Evolutionary conservation across 2,797 vertebrate species (phyloP), one percentile per base, ranked within the genome.

Genomic region (Oreortyx pictus): DNA sequence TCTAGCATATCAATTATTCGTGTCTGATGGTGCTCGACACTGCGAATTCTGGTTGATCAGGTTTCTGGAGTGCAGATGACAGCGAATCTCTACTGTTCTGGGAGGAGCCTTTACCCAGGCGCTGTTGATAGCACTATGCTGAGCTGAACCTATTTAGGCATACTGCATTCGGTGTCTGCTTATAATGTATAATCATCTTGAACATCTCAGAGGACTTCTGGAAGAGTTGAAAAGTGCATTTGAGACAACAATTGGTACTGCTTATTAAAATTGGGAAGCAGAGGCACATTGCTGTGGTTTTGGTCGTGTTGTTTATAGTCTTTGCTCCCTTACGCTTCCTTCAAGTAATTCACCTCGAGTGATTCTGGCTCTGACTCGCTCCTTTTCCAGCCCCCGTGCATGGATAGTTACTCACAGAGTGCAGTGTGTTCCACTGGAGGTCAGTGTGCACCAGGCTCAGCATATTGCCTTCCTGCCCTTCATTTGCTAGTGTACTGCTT

Each of bases 341-440:
- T 33, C 7, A 73, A 29, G 4, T 39, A 46, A 71, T 19, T 24
- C 0, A 0, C 14, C 66, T 54, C 1, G 1, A 20, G 57, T 29
- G 4, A 10, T 14, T 8, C 35, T 9, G 71, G 6, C 8, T 23
- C 33, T 0, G 1, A 1, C 22, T n/a, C 1, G 2, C n/a, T 84
- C 14, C 52, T 18, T 29, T 29, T 18, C 22, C 60, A 75, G 43
- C 27, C 22, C 3, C 20, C 22, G 47, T 5, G 33, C 1, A 2
- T 41, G 75, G n/a, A 52, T 71, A 1, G 17, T 29, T 25, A 3
- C 56, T 50, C 1, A 37, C 24, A 0, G 52, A 39, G 39, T 3
- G 18, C 65, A 10, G 8, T 1, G 0, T 14, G 1, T 88, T 77
- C 72, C 89, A 61, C 47, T 3, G 44, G 85, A 80, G 88, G 35